phyloP scores from a whole-genome alignment of 92 coral and sea anemone genomes.

The Porites divaricata region DNA sequence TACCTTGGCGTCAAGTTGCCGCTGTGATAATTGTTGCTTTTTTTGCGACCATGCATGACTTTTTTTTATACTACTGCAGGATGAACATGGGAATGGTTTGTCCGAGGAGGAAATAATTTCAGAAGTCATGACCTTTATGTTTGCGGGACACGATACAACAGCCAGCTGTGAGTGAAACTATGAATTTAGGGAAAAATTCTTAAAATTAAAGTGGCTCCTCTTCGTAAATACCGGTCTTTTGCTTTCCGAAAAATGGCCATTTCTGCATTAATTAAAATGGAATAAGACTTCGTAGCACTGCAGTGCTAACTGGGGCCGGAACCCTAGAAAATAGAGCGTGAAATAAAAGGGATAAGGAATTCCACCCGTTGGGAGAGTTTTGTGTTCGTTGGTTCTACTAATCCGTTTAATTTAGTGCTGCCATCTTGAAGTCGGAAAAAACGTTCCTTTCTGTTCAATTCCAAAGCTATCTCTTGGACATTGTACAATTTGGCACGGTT shows the following conservation, averaged over 20 bases:
- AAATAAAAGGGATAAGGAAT: too few relatives aligned
- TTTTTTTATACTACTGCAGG: conserved; percentile 24
- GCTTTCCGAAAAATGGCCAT: too few relatives aligned
- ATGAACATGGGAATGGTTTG: conserved; percentile 55
- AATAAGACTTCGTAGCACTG: too few relatives aligned
- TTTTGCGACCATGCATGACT: background rate
- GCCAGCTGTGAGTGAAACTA: conserved; percentile 55
- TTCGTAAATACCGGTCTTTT: too few relatives aligned
- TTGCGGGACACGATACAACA: conserved; percentile 84
- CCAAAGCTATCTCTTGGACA: conserved; percentile 74
- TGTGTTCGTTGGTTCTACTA: too few relatives aligned
- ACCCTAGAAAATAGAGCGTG: too few relatives aligned
- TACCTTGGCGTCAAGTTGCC: too few relatives aligned
- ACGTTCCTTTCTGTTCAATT: background rate
- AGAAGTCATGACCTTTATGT: conserved; percentile 79
- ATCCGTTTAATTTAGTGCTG: too few relatives aligned
- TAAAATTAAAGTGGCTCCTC: background rate
- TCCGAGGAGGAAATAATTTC: conserved; percentile 65
- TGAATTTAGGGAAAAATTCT: background rate
- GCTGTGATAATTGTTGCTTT: background rate
- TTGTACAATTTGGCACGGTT: conserved; percentile 73
- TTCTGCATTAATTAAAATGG: too few relatives aligned
- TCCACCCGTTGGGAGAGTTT: too few relatives aligned
- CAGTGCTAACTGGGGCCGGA: too few relatives aligned
- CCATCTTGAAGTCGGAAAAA: too few relatives aligned